Conservation (phyloP, 2,888 invertebrate species). For the Fragum fragum region DNA sequence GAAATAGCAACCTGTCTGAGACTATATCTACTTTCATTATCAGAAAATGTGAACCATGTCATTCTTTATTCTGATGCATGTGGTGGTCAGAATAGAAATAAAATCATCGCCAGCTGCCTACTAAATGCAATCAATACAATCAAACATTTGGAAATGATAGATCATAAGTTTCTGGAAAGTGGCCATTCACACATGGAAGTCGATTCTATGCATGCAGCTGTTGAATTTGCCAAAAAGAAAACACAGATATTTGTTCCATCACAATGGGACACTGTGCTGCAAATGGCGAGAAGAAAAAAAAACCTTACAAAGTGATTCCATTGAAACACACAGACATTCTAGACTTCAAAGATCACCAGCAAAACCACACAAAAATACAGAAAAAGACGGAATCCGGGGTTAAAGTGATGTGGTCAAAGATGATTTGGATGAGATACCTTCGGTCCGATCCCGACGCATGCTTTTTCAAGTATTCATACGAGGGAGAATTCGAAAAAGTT, state of each 20-base stretch:
- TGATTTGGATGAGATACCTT: constrained; percentile 14
- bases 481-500: background rate
- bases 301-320: constrained; percentile 32
- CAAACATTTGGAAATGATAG: constrained; percentile 31
- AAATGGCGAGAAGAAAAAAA: constrained; percentile 29
- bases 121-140: constrained; percentile 41
- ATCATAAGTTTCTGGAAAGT: constrained; percentile 56
- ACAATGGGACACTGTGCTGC: constrained; percentile 51
- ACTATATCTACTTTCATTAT: constrained; percentile 36
- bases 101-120: constrained; percentile 43
- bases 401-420: constrained; percentile 2
- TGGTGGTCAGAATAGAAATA: constrained; percentile 49
- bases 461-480: constrained; percentile 6
- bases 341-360: background rate
- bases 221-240: constrained; percentile 48
- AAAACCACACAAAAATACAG: background rate
- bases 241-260: constrained; percentile 45
- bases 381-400: background rate
- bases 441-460: background rate
- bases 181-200: constrained; percentile 61
- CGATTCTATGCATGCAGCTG: constrained; percentile 52
- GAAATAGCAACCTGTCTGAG: constrained; percentile 55
- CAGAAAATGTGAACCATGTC: constrained; percentile 35
- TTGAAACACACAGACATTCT: constrained; percentile 5
- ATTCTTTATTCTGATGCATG: constrained; percentile 56